phyloP scores from a whole-genome alignment of 1,140 invertebrate genomes.

The Tetranychus urticae region DNA sequence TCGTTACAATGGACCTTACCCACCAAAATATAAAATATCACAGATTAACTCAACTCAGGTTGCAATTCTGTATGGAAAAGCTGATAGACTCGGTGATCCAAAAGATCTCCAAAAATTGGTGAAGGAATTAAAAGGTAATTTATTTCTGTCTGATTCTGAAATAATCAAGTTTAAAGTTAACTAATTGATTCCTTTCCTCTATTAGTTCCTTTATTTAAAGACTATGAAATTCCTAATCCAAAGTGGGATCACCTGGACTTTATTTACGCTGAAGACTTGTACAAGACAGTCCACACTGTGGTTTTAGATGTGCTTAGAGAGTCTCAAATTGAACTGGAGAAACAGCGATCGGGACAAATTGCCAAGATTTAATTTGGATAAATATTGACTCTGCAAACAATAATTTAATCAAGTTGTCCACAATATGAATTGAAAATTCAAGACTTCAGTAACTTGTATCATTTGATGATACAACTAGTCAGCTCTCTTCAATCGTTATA shows the following conservation, averaged over 20 bases:
- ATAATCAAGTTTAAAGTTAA: neutral
- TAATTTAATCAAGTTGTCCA: no score
- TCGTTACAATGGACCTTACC: neutral
- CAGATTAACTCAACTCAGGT: neutral
- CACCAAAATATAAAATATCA: constrained; percentile 1
- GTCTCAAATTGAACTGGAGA: no score
- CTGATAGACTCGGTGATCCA: neutral
- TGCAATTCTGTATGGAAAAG: neutral
- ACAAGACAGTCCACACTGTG: no score
- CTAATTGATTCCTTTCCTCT: neutral
- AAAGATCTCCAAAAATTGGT: constrained; percentile 1
- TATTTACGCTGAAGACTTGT: neutral
- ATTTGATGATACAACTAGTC: no score
- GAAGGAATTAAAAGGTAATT: constrained; percentile 3
- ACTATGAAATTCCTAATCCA: constrained; percentile 4
- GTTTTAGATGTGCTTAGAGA: no score
- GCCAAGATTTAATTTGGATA: no score
- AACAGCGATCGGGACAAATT: no score
- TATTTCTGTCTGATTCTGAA: no score
- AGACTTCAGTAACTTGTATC: no score
- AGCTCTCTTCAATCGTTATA: no score
- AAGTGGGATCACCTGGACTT: constrained; percentile 3
- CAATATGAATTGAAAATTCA: no score
- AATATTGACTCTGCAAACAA: no score
- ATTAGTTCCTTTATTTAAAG: neutral